Conservation (phyloP, 2,888 invertebrate species). For the Mayetiola destructor region DNA sequence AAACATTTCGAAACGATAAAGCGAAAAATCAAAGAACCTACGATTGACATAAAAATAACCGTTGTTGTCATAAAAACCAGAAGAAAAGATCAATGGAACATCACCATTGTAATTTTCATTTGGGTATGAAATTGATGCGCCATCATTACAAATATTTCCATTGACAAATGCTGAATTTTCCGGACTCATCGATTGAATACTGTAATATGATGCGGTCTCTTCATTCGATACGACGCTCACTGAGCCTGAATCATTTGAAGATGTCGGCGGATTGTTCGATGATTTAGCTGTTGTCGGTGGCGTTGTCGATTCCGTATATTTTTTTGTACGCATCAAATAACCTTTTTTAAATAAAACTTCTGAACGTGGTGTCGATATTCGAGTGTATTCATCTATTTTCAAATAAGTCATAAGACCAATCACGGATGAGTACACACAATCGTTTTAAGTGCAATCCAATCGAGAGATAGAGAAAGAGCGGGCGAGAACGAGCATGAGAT, state of each 20-base stretch:
- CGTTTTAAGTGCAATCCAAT: no score
- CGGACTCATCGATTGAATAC: constrained; percentile 17
- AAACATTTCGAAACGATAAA: neutral
- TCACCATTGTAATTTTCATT: constrained; percentile 19
- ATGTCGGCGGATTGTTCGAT: no score
- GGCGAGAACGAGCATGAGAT: neutral
- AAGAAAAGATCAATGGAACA: constrained; percentile 18
- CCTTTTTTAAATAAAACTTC: constrained; percentile 57
- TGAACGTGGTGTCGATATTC: constrained; percentile 53
- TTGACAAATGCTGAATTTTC: constrained; percentile 19
- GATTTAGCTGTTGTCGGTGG: constrained; percentile 18
- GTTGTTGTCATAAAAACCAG: constrained; percentile 38
- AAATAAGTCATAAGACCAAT: neutral
- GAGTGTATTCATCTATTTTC: constrained; percentile 48
- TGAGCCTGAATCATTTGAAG: constrained; percentile 17
- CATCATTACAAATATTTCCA: neutral
- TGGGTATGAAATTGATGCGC: constrained; percentile 15
- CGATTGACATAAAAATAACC: constrained; percentile 38
- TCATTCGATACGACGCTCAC: constrained; percentile 21
- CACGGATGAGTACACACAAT: neutral
- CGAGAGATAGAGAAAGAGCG: neutral
- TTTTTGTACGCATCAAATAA: constrained; percentile 39
- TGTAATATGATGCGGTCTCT: constrained; percentile 19
- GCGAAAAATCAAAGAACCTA: constrained; percentile 26
- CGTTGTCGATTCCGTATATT: constrained; percentile 13